Conservation (phyloP, 2,113 vertebrate genomes). For the Okapia johnstoni region DNA sequence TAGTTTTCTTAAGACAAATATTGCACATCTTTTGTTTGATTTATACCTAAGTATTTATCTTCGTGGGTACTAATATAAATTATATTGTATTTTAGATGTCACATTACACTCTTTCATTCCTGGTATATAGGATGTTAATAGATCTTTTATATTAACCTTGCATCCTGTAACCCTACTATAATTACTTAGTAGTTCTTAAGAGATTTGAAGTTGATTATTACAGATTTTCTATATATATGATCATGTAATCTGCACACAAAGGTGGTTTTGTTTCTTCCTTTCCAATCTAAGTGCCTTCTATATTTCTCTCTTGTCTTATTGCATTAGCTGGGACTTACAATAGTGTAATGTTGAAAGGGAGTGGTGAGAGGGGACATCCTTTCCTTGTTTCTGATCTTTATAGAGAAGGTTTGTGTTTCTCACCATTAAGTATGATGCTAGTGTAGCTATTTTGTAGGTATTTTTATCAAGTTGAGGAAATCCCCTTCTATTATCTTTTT, state of each 20-base stretch:
- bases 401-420: not conserved
- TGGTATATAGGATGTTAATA: not conserved
- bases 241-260: not conserved
- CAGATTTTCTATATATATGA: not conserved
- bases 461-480: not conserved
- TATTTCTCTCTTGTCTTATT: not conserved
- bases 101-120: not conserved
- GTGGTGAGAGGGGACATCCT: not conserved
- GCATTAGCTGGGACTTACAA: not conserved
- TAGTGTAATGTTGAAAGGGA: not conserved
- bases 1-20: not conserved
- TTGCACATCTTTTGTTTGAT: not conserved
- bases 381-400: not conserved
- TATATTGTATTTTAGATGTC: not conserved
- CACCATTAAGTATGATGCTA: not conserved
- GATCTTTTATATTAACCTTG: not conserved
- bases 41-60: not conserved
- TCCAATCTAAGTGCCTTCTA: not conserved
- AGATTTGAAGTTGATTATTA: not conserved
- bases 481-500: not conserved
- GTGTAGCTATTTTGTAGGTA: not conserved
- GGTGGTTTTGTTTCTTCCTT: not conserved
- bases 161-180: not conserved
- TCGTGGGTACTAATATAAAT: not conserved
- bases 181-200: not conserved